Base-by-base conservation (phyloP, 2,888 invertebrate genomes). In the Seira musarum region DNA sequence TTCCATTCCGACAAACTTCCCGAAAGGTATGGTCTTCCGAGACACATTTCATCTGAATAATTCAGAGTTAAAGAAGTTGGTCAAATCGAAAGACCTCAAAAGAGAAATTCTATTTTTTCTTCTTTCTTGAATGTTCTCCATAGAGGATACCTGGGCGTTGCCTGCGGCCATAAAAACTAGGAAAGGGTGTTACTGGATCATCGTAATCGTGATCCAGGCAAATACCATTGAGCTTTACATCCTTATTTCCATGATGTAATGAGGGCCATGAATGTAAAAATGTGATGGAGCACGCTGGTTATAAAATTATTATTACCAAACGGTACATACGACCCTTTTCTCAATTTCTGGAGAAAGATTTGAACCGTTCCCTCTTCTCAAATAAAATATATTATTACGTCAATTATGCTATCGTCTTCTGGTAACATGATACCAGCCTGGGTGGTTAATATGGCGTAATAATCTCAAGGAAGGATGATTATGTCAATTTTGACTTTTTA, bases 401-500 rank as follows among this genome's bases (percentile, higher is more conserved):
- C 64, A 72, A 72, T 72, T 72, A 73, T 53, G 61, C 49, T 73
- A 70, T 57, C 53, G 57, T 70, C 60, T 30, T 30, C 30, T 70
- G 24, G 53, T 46, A 60, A 30, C 69, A 2, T 30, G 30, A 30
- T 30, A 30, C 69, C 65, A 30, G 13, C 65, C n/a, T 65, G 65
- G 65, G 30, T 65, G n/a, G 30, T 30, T 30, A 30, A 30, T 30
- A 30, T 30, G 30, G n/a, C n/a, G 46, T 72, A 63, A 72, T 72
- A 24, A 72, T 49, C 30, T 8, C 8, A 30, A 30, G 2, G 30
- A 8, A 64, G 73, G 65, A 73, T 73, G 65, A 73, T 73, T 65
- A 73, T 73, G 73, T 73, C 73, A 73, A 73, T 53, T 53, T 73
- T 65, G 65, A 64, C 73, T 65, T 64, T 19, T 30, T 25, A 71